These are phyloP conservation scores for Pterocles burchelli DNA, from an alignment of 2,113 vertebrate genomes.

Conservation along the genomic window DNA sequence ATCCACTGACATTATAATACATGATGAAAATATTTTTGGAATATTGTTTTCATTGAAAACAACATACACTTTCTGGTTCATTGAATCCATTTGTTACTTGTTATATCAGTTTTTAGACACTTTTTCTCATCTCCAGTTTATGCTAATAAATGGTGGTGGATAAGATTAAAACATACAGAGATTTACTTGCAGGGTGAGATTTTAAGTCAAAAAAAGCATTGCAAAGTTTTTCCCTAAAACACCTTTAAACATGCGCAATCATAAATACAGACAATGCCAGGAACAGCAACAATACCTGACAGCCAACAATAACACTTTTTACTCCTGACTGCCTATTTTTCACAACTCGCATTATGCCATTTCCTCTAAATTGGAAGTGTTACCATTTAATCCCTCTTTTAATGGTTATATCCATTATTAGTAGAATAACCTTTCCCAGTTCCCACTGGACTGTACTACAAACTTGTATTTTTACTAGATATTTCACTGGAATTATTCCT, in stretches of 20 bases:
- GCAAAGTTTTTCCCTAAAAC: background rate
- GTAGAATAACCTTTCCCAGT: background rate
- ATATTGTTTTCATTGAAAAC: background rate
- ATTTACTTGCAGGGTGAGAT: background rate
- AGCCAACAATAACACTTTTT: background rate
- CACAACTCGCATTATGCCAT: background rate
- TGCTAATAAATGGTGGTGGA: background rate
- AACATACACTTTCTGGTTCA: background rate
- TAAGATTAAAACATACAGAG: background rate
- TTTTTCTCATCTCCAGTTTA: background rate
- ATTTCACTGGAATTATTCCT: background rate
- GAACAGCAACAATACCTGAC: background rate
- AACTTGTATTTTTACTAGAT: background rate
- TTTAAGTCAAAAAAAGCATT: background rate
- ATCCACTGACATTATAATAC: background rate
- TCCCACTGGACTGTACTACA: background rate
- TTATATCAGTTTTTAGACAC: background rate
- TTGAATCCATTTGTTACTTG: background rate
- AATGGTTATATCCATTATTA: background rate
- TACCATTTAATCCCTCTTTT: background rate
- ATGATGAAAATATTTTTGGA: background rate
- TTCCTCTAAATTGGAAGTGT: background rate
- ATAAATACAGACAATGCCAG: background rate
- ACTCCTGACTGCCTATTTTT: background rate
- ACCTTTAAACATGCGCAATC: background rate